Conservation (phyloP, 2,113 vertebrate genomes). For the Rutilus rutilus region DNA sequence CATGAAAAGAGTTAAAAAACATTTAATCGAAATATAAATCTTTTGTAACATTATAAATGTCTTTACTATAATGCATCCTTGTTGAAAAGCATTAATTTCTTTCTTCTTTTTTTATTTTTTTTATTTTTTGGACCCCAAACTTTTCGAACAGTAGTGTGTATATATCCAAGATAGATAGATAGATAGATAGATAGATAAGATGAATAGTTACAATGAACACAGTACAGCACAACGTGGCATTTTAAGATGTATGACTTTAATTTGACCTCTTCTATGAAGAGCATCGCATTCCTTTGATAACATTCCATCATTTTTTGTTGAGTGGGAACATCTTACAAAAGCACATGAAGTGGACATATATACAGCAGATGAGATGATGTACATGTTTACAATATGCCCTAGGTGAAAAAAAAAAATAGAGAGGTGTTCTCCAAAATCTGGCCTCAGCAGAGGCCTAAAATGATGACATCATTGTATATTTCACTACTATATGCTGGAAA, state of each 20-base stretch:
- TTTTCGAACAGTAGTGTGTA: too few species aligned
- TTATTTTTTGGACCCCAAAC: too few species aligned
- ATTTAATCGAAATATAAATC: too few species aligned
- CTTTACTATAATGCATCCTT: too few species aligned
- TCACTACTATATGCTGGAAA: conserved; percentile 17
- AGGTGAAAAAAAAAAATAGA: conserved; percentile 14
- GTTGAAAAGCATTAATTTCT: too few species aligned
- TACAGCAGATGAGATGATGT: conserved; percentile 28
- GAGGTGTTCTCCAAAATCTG: neutral
- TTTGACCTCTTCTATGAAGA: conserved; percentile 10
- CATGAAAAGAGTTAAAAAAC: too few species aligned
- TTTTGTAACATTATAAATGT: too few species aligned
- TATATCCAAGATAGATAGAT: neutral
- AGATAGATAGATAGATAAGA: neutral
- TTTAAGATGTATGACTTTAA: conserved; percentile 25
- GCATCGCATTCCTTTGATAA: conserved; percentile 25
- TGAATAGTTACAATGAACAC: neutral
- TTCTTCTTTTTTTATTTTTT: too few species aligned
- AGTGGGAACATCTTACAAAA: neutral
- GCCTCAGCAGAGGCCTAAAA: neutral
- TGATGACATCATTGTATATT: conserved; percentile 19
- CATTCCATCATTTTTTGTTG: neutral
- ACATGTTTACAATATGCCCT: neutral
- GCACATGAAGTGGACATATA: neutral
- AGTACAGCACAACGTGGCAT: neutral